Base-by-base conservation (phyloP, 2,888 invertebrate genomes). In the Pammene aurita region DNA sequence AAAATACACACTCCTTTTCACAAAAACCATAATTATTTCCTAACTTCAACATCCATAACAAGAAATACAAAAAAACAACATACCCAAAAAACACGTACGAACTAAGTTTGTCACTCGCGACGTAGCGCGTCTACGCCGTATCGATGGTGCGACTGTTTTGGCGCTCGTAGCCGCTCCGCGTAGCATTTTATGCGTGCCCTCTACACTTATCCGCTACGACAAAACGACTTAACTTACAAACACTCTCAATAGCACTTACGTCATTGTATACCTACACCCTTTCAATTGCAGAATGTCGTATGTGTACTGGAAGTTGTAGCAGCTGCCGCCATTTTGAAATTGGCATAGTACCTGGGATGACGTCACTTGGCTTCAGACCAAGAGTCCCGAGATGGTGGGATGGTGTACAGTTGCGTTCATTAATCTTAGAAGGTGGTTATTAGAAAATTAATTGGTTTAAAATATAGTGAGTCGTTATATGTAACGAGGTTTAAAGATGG, bases 51-150 rank as follows among this genome's bases (percentile, higher is more conserved):
- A n/a, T 26, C 4, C 26, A 26, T 26, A 26, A 26, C 26, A 34
- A 60, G 64, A 72, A 71, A 66, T 46, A 67, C 50, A 64, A 65
- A 56, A 55, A 70, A 72, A 67, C 7, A 35, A 67, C 58, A 46
- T 66, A 70, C 65, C 66, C 66, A 65, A 60, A n/a, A 57, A 50
- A 62, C 54, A 44, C 71, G 65, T 65, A 58, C 72, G 70, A 61
- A 65, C 71, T 73, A 76, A 74, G 74, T 79, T 75, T 70, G 56
- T 71, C 65, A 67, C 58, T n/a, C 58, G 77, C 67, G 79, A 77
- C 86, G 85, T 85, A 86, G 86, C 84, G 82, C 89, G 89, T 86
- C 87, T 89, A 88, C 88, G 86, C 83, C 86, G 87, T 86, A 85
- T 84, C 86, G 77, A 75, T 76, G 74, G 80, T 76, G 82, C 82